Percentiles rank a stretch among this genome's conserved stretches.
Evolutionary conservation across 2,888 invertebrate species (phyloP).

Genomic region (Pristionchus exspectatus): DNA sequence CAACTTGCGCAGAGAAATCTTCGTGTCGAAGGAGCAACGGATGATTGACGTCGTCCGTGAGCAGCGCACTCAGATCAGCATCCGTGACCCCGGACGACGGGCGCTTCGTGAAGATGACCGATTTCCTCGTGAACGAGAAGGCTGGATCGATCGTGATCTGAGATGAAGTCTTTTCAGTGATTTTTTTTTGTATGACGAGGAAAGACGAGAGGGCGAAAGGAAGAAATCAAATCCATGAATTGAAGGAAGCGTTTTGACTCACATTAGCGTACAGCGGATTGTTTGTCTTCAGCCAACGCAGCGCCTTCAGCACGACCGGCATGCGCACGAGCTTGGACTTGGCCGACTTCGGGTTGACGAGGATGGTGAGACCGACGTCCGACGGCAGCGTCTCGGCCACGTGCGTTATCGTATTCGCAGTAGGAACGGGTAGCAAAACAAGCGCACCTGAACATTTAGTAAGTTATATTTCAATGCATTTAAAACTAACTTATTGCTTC

Average conservation of each 20-base stretch:
- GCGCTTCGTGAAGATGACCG: background rate
- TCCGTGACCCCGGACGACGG: background rate
- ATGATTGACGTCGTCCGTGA: background rate
- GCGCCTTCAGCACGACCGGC: slow-evolving; percentile 35
- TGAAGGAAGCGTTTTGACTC: too few species aligned
- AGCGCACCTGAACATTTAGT: too few species aligned
- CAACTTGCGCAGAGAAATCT: background rate
- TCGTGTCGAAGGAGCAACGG: background rate
- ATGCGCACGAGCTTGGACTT: slow-evolving; percentile 5
- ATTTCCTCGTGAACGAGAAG: background rate
- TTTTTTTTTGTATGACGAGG: too few species aligned
- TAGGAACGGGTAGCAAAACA: too few species aligned
- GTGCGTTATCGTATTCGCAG: too few species aligned
- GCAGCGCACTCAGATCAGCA: background rate
- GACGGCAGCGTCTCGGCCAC: too few species aligned
- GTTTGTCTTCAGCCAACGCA: slow-evolving; percentile 49
- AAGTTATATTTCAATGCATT: too few species aligned
- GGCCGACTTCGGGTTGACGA: too few species aligned
- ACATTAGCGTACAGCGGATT: slow-evolving; percentile 47
- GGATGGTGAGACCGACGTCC: too few species aligned
- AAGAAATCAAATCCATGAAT: too few species aligned
- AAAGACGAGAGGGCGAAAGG: background rate
- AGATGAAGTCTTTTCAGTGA: too few species aligned
- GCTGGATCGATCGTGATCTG: slow-evolving; percentile 39
- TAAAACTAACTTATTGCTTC: too few species aligned